A percentile compares a stretch with the other conserved stretches of the same genome.
Conservation (phyloP, 2,113 vertebrate species). For the Cyanoramphus novaezelandiae region DNA sequence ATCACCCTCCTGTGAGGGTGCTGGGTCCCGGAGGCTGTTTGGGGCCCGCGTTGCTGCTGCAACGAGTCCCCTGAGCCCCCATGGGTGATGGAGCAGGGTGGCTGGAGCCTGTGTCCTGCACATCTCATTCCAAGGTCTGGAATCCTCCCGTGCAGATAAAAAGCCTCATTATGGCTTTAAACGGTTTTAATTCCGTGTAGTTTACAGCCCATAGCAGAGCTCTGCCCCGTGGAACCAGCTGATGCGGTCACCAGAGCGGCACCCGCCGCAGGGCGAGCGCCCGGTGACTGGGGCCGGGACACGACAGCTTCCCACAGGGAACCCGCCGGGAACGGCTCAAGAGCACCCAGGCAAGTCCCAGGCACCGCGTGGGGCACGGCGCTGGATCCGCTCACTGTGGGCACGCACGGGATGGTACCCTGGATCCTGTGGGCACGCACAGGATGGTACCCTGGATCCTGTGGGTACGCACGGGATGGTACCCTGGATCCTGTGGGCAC, state of each 20-base stretch:
- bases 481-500: too few species aligned
- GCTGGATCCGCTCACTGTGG: not conserved
- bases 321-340: not conserved
- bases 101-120: not conserved
- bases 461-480: too few species aligned
- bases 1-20: accelerated
- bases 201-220: conserved; percentile 73
- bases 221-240: conserved; percentile 71
- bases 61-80: not conserved
- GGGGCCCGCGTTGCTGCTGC: not conserved
- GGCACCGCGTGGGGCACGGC: not conserved
- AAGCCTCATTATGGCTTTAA: conserved; percentile 61
- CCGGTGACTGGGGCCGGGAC: not conserved
- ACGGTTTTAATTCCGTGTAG: conserved; percentile 77
- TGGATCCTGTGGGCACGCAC: too few species aligned
- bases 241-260: not conserved
- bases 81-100: not conserved
- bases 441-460: too few species aligned
- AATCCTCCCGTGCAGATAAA: not conserved
- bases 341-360: not conserved
- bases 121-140: not conserved
- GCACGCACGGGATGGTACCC: not conserved
- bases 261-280: not conserved
- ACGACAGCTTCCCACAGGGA: not conserved
- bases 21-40: accelerated